Conservation (phyloP, 2,797 vertebrate species). For the Alcedo quadribrachys region DNA sequence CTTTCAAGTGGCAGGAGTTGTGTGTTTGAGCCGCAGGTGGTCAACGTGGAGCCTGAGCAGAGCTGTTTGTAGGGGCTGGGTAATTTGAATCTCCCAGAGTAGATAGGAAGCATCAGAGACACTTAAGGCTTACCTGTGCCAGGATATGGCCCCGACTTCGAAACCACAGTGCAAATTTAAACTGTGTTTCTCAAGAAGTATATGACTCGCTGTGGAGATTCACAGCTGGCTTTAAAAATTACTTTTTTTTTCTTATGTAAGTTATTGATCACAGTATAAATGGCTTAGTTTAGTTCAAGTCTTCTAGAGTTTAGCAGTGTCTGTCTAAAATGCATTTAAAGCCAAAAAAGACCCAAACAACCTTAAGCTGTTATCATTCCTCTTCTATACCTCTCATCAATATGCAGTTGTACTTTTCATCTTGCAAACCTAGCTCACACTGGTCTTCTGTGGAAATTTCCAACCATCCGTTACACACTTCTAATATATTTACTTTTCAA, state of each 20-base stretch:
- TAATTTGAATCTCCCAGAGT: not conserved
- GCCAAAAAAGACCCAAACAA: not conserved
- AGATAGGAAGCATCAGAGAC: not conserved
- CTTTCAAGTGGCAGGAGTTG: conserved; percentile 47
- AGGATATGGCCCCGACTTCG: rapidly evolving
- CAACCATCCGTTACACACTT: rapidly evolving
- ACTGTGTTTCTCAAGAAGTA: not conserved
- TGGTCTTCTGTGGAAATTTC: not conserved
- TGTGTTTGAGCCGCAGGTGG: conserved; percentile 17
- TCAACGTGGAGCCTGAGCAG: not conserved
- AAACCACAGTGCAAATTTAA: not conserved
- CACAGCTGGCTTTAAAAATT: not conserved
- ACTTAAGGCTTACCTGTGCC: not conserved
- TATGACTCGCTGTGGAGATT: not conserved
- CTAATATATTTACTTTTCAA: not conserved
- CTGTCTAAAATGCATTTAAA: not conserved
- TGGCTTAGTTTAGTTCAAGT: not conserved
- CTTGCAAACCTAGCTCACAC: not conserved
- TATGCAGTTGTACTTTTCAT: not conserved
- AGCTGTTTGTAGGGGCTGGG: not conserved
- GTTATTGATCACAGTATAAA: not conserved
- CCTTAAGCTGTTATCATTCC: not conserved
- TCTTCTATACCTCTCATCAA: rapidly evolving
- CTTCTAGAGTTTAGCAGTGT: not conserved
- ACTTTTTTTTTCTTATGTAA: not conserved